Evolutionary conservation across 2,113 vertebrate genomes (phyloP).

Genomic region (Laticauda colubrina): DNA sequence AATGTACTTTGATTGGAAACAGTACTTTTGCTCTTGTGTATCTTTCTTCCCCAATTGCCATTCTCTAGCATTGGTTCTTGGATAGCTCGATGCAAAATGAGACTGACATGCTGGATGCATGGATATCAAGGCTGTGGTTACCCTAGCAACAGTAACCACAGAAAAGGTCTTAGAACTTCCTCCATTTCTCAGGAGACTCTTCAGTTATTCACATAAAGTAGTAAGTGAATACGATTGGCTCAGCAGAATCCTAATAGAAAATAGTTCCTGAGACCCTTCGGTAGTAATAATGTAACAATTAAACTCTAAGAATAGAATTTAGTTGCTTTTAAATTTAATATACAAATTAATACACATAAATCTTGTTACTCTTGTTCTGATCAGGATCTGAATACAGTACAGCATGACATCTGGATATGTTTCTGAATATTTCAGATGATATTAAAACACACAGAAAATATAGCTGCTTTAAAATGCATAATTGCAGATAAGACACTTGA

Average conservation of each 20-base stretch:
- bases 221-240: conserved; percentile 66
- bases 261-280: conserved; percentile 33
- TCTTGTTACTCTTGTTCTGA: not conserved
- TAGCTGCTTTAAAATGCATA: not conserved
- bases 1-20: conserved; percentile 48
- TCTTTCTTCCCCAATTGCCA: conserved; percentile 56
- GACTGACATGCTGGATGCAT: conserved; percentile 73
- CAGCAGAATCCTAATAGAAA: conserved; percentile 43
- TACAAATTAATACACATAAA: not conserved
- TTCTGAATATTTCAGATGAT: not conserved
- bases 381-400: not conserved
- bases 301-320: conserved; percentile 13
- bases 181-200: conserved; percentile 70
- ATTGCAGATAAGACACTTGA: not conserved
- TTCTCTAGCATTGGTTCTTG: conserved; percentile 57
- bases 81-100: conserved; percentile 69
- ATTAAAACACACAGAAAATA: conserved; percentile 3
- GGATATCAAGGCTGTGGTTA: conserved; percentile 76
- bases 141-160: conserved; percentile 76
- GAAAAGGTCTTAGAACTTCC: conserved; percentile 73
- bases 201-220: conserved; percentile 67
- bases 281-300: conserved; percentile 36
- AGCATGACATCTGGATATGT: not conserved
- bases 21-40: conserved; percentile 30
- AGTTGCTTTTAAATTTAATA: not conserved